Base-by-base conservation (phyloP, 2,797 vertebrate species). In the Mergus octosetaceus region DNA sequence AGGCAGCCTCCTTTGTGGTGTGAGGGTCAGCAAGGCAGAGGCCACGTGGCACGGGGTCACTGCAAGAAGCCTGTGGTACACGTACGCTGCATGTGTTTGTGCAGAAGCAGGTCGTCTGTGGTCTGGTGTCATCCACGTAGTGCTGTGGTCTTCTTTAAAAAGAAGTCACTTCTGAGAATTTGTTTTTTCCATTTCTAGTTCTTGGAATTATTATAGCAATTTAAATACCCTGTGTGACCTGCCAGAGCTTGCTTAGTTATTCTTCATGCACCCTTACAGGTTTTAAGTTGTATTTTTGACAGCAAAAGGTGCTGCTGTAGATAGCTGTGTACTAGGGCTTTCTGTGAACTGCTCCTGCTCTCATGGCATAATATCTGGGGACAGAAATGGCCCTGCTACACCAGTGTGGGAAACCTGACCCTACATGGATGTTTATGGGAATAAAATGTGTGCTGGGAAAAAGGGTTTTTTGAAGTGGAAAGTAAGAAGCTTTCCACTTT, bases 1-100 rank as follows among this genome's bases (percentile, higher is more conserved):
- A 58, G 10, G 2, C 11, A 83, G 5, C 8, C 13, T 49, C 5
- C 7, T 20, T 66, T 73, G 43, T 72, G 47, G 45, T 28, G 13
- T n/a, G 16, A 2, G 2, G 51, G 27, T 53, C 75, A 65, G 10
- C 34, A 58, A 51, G 56, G 73, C 38, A 39, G 79, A 57, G 5
- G 0, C 2, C 1, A 1, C 0, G 2, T 68, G 34, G 38, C 49
- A 53, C 1, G 0, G 34, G 1, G 5, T 15, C 3, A 1, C 32
- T 18, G 13, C 36, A 18, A 62, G 69, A 45, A 43, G 19, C 28
- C 53, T 32, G 18, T 9, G 9, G 14, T 18, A 6, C 28, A 13
- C 65, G 13, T 12, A 45, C 1, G 1, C 39, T 34, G 4, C 30
- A 0, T 3, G 11, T 36, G n/a, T 61, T 72, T 13, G 45, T 43